These are phyloP conservation scores for Apodemia duryi DNA, from an alignment of 2,888 invertebrate species.

Conservation along the genomic window DNA sequence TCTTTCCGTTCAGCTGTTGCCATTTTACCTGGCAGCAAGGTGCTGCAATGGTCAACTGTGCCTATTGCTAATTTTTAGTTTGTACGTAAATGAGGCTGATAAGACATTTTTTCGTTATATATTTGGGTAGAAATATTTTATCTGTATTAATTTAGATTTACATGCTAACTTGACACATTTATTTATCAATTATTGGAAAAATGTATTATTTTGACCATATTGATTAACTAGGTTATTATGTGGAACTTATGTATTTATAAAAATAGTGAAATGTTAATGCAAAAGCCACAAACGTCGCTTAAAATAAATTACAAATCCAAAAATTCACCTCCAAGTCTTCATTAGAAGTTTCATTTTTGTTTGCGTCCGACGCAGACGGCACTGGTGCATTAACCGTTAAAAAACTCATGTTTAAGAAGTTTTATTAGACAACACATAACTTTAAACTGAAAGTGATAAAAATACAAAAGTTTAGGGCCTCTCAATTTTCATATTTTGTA, in stretches of 20 bases:
- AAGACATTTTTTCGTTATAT: too few species aligned
- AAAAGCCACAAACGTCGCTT: not conserved
- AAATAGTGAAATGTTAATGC: not conserved
- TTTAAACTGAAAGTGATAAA: not conserved
- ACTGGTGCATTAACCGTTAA: constrained; percentile 49
- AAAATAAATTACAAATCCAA: constrained; percentile 18
- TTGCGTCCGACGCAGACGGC: constrained; percentile 43
- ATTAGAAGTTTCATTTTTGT: constrained; percentile 41
- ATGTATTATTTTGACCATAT: not conserved
- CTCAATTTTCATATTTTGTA: not conserved
- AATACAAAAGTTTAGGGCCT: not conserved
- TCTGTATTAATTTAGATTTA: too few species aligned
- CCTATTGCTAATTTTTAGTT: too few species aligned
- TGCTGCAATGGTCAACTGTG: too few species aligned
- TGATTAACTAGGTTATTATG: not conserved
- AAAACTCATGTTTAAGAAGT: constrained; percentile 48
- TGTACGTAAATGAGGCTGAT: too few species aligned
- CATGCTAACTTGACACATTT: too few species aligned
- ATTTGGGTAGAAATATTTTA: too few species aligned
- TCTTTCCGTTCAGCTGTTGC: too few species aligned
- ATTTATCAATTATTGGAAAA: too few species aligned
- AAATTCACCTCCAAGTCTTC: constrained; percentile 61
- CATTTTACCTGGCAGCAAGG: too few species aligned
- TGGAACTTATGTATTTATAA: not conserved
- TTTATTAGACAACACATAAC: not conserved